Percentiles rank a stretch among this genome's conserved stretches.
These are phyloP conservation scores for Desmodus rotundus DNA, from an alignment of 2,113 vertebrate genomes.

Conservation along the genomic window DNA sequence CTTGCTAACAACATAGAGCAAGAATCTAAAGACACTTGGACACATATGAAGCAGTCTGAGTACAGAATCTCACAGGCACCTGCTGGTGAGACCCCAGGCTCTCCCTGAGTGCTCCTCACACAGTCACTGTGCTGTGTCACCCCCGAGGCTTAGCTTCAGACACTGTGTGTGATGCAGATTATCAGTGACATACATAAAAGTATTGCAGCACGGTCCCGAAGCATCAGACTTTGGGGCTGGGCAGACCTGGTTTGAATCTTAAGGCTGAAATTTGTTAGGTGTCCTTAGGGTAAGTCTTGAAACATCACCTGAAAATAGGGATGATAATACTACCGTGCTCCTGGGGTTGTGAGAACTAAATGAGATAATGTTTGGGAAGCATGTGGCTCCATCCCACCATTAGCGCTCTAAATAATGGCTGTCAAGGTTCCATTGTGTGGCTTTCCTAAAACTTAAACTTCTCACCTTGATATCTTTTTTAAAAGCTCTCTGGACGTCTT, in stretches of 20 bases:
- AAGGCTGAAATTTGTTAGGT: neutral
- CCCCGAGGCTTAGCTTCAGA: neutral
- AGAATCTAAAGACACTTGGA: neutral
- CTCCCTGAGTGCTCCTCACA: neutral
- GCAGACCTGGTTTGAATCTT: neutral
- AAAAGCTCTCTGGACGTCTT: neutral
- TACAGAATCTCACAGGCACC: neutral
- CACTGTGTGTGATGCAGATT: neutral
- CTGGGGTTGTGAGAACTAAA: neutral
- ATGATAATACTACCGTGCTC: neutral
- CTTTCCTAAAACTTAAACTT: neutral
- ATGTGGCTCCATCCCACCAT: neutral
- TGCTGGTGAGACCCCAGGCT: neutral
- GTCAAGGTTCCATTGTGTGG: neutral
- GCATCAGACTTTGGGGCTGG: neutral
- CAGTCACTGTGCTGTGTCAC: neutral
- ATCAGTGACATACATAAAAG: neutral
- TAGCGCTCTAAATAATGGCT: neutral
- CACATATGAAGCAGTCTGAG: neutral
- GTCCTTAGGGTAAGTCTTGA: neutral
- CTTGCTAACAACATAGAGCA: neutral
- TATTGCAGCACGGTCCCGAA: neutral
- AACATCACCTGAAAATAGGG: neutral
- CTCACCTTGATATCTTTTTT: neutral
- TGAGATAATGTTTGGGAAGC: neutral